Base-by-base conservation (phyloP, 2,113 vertebrate species). In the Anguilla japonica region DNA sequence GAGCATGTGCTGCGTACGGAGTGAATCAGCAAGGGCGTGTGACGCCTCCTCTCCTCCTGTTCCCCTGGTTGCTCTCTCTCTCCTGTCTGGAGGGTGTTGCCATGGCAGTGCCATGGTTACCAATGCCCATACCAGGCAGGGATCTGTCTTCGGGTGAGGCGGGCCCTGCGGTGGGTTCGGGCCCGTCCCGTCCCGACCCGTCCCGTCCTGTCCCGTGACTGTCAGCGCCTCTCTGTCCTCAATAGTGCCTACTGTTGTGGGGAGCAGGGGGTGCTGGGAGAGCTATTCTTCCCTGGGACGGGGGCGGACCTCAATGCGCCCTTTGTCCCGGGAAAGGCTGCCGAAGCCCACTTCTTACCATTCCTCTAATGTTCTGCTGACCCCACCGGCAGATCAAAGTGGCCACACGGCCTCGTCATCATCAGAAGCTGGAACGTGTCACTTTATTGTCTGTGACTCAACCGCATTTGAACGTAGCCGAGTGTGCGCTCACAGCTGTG, bases 81-180 rank as follows among this genome's bases (percentile, higher is more conserved):
- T 5, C 1, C 4, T 26, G 63, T 71, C 63, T 20, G 22, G n/a
- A 75, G 71, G 71, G 9, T 34, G 71, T 75, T 75, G 71, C 71
- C 71, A 34, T 75, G 71, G 71, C 71, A 75, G 71, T 34, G 71
- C 71, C 71, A 75, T 14, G 71, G 71, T 75, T 75, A 75, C 71
- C n/a, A 26, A 75, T 13, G 71, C 71, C 71, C 16, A 13, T n/a
- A 34, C 71, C 9, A n/a, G n/a, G 71, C 26, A 9, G 71, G 71
- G 71, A 75, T 34, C 71, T n/a, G 26, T 75, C 71, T 29, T 9
- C 9, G n/a, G 9, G 71, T n/a, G 71, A 6, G 11, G 71, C 26
- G 1, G n/a, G 26, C 71, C 26, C 16, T n/a, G 26, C 6, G 3
- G 63, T 26, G 63, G 9, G 63, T 71, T 20, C 63, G 14, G 57